Conservation (phyloP, 2,888 invertebrate genomes). For the Bugula neritina region DNA sequence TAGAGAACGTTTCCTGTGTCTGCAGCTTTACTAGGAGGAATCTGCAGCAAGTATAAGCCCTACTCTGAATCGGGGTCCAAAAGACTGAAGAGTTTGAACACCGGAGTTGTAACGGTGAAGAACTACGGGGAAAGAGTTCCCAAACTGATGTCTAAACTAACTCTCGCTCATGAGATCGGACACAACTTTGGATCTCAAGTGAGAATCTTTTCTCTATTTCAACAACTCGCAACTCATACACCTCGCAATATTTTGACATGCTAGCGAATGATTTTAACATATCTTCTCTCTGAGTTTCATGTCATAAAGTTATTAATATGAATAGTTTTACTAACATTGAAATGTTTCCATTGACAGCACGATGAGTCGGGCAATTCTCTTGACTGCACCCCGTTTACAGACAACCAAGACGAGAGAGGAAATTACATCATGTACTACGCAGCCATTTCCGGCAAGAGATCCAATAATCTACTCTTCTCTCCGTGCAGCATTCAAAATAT, state of each 20-base stretch:
- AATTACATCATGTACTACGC: constrained; percentile 99
- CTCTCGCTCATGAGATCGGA: constrained; percentile 96
- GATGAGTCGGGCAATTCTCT: neutral
- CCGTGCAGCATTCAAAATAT: constrained; percentile 90
- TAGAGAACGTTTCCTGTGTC: too few relatives aligned
- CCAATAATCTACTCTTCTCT: constrained; percentile 95
- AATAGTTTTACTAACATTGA: too few relatives aligned
- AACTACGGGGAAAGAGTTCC: constrained; percentile 96
- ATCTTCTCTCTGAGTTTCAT: too few relatives aligned
- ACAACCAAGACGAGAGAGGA: constrained; percentile 70
- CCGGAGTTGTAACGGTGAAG: constrained; percentile 96
- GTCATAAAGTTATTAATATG: too few relatives aligned
- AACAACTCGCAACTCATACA: too few relatives aligned
- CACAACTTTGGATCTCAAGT: constrained; percentile 80
- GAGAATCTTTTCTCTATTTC: too few relatives aligned
- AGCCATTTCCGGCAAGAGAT: constrained; percentile 93
- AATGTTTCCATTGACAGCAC: too few relatives aligned
- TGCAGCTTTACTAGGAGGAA: constrained; percentile 71
- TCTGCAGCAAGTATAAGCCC: constrained; percentile 92
- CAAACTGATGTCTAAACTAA: constrained; percentile 92
- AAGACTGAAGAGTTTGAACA: constrained; percentile 89
- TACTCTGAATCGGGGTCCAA: constrained; percentile 83
- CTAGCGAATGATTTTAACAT: too few relatives aligned
- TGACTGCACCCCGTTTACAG: constrained; percentile 44
- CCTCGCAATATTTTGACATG: too few relatives aligned